Base-by-base conservation (phyloP, 2,797 vertebrate species). In the Sebastiscus albofasciatus region DNA sequence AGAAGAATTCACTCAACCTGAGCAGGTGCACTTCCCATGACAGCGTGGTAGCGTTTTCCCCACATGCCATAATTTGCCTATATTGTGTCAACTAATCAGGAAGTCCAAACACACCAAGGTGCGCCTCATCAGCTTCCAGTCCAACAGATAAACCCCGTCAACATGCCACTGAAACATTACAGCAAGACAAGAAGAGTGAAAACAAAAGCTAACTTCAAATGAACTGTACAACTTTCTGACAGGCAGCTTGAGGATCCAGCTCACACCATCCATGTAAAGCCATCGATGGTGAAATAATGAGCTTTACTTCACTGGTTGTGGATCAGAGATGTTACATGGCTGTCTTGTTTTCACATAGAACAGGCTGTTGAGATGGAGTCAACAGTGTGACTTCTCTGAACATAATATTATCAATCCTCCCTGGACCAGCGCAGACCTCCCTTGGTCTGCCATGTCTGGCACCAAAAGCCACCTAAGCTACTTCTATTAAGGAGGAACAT, bases 181-280 rank as follows among this genome's bases (percentile, higher is more conserved):
- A 70, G 82, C 66, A 1, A 58, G 55, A 73, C 46, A 39, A 73
- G 78, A 78, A 66, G 87, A 85, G 68, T 59, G 74, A 78, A 92
- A 85, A 87, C 68, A 91, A 87, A 86, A 46, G 82, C 80, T 80
- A 90, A 91, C 82, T 89, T 84, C 83, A 81, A 88, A 80, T 87
- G 69, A 88, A 80, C 84, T 59, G 58, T 55, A 61, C 81, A 89
- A 90, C 89, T 92, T 92, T 91, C 79, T 93, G 93, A 93, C 93
- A 91, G 87, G 67, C 80, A 70, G 79, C 75, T 54, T 73, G 87
- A 80, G 61, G 78, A 84, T 84, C 75, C 71, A 52, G 60, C 66
- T 87, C 78, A 62, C 26, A 31, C 73, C 0, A 18, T 36, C 54
- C 76, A 39, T 72, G 75, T 39, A 76, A 77, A 46, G 22, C 72